These are phyloP conservation scores for Lycophotia porphyrea DNA, from an alignment of 2,888 invertebrate genomes.

Conservation along the genomic window DNA sequence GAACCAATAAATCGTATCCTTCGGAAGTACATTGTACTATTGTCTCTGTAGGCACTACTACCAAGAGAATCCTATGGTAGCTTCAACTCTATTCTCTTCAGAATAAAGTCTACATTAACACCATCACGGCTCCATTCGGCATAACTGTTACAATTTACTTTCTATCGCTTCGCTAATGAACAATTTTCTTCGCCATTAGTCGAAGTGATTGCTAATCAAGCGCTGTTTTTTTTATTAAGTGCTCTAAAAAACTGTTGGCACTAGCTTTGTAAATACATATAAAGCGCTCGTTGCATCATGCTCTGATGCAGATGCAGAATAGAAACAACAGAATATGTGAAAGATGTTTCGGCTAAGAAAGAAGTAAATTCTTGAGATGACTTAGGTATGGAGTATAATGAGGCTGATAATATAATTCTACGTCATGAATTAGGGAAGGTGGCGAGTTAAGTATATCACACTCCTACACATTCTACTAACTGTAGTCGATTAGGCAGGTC, in stretches of 20 bases:
- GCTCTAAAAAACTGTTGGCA: constrained; percentile 1
- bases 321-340: not conserved
- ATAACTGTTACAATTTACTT: constrained; percentile 52
- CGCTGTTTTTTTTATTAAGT: constrained; percentile 25
- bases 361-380: not conserved
- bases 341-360: not conserved
- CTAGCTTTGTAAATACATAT: constrained; percentile 7
- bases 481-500: not conserved
- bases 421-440: not conserved
- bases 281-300: constrained; percentile 8
- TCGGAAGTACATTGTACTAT: not conserved
- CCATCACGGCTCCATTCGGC: not conserved
- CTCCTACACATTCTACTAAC: not conserved
- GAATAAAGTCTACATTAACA: constrained; percentile 32
- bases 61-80: not conserved
- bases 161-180: constrained; percentile 51
- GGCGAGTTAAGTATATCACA: not conserved
- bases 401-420: not conserved
- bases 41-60: not conserved
- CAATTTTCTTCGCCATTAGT: constrained; percentile 58
- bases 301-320: constrained; percentile 3
- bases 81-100: not conserved
- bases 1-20: constrained; percentile 28
- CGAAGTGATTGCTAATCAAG: constrained; percentile 51
- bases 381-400: not conserved